Percentiles rank a stretch among this genome's conserved stretches.
Evolutionary conservation across 1,140 invertebrate genomes (phyloP).

Genomic region (Druon quercuslanigerum): DNA sequence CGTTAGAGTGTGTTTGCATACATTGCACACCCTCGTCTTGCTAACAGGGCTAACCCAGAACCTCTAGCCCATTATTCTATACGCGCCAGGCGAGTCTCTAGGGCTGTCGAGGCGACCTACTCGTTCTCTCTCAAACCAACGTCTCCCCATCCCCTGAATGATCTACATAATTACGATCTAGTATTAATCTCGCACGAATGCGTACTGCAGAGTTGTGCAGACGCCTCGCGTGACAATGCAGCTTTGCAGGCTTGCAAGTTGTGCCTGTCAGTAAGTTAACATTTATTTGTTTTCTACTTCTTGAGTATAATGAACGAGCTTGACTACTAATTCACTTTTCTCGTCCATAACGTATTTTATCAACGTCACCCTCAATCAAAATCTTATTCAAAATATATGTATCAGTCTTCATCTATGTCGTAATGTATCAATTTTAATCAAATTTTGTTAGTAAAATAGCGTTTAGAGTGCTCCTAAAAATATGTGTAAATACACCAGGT

Average conservation of each 20-base stretch:
- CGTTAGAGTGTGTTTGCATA: constrained; percentile 66
- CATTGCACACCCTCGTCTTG: constrained; percentile 54
- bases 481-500: too few relatives aligned
- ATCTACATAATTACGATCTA: constrained; percentile 59
- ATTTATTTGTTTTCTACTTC: constrained; percentile 25
- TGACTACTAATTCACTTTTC: background rate
- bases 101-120: constrained; percentile 64
- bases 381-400: background rate
- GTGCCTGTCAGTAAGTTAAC: constrained; percentile 24
- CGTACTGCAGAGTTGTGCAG: constrained; percentile 27
- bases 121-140: constrained; percentile 37
- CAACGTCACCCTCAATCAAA: constrained; percentile 1
- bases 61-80: constrained; percentile 63
- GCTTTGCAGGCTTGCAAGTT: background rate
- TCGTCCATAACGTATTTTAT: background rate
- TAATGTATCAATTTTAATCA: too few relatives aligned
- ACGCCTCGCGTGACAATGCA: constrained; percentile 25
- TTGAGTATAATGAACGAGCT: constrained; percentile 27
- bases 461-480: too few relatives aligned
- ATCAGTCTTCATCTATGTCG: background rate
- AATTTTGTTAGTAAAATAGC: too few relatives aligned
- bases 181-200: constrained; percentile 47
- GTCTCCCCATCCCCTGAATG: constrained; percentile 44
- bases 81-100: constrained; percentile 62
- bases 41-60: constrained; percentile 21